A percentile compares a stretch with the other conserved stretches of the same genome.
These are phyloP conservation scores for Drosophila rubida DNA, from an alignment of 2,888 invertebrate species.

Conservation along the genomic window DNA sequence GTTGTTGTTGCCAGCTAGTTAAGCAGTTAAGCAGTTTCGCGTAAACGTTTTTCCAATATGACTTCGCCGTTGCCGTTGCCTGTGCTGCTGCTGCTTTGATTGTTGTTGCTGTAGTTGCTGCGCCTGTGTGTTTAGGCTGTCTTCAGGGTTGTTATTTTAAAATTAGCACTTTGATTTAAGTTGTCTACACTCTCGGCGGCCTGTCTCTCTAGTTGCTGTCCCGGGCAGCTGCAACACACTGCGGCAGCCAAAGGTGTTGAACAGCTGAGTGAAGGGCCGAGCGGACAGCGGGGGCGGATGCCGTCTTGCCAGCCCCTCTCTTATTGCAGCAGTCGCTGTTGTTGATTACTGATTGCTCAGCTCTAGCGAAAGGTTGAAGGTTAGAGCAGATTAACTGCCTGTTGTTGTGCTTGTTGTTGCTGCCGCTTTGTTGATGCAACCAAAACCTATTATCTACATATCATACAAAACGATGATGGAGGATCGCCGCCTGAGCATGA, in stretches of 20 bases:
- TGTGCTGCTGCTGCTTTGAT: conserved; percentile 23
- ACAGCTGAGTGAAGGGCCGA: conserved; percentile 73
- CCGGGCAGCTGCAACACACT: conserved; percentile 41
- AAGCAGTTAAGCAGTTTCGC: conserved; percentile 81
- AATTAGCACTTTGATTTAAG: conserved; percentile 81
- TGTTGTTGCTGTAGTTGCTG: conserved; percentile 37
- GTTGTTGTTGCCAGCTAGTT: conserved; percentile 75
- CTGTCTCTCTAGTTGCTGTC: conserved; percentile 64
- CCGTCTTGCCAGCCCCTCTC: conserved; percentile 20
- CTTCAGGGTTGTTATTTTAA: conserved; percentile 80
- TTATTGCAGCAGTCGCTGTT: conserved; percentile 21
- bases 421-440: conserved; percentile 59
- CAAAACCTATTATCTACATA: conserved; percentile 76
- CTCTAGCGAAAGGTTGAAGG: conserved; percentile 60
- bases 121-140: conserved; percentile 77
- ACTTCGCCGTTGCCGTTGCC: conserved; percentile 47
- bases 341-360: conserved; percentile 69
- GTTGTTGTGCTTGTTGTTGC: conserved; percentile 32
- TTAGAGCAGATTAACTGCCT: conserved; percentile 61
- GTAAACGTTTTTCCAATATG: conserved; percentile 78
- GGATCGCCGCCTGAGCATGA: conserved; percentile 32
- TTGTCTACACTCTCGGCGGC: conserved; percentile 79
- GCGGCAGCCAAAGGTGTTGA: conserved; percentile 67
- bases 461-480: conserved; percentile 59
- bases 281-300: conserved; percentile 43